A percentile compares a stretch with the other conserved stretches of the same genome.
phyloP scores from a whole-genome alignment of 2,888 invertebrate species.

The Cacoxenus indagator region DNA sequence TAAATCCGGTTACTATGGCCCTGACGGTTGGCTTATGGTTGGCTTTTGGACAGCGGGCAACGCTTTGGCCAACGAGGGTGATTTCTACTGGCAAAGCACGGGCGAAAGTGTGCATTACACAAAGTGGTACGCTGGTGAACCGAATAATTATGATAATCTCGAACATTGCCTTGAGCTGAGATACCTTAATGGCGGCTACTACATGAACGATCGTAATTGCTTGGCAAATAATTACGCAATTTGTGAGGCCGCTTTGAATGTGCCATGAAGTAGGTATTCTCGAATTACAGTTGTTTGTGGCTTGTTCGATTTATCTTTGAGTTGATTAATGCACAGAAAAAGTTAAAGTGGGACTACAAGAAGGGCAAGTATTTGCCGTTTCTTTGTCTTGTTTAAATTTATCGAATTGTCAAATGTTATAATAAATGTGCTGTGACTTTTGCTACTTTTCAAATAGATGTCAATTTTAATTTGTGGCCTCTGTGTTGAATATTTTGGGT shows the following conservation, averaged over 20 bases:
- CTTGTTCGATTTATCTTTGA: no score
- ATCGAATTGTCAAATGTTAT: no score
- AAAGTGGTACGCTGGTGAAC: constrained; percentile 41
- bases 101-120: constrained; percentile 35
- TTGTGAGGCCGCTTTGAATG: constrained; percentile 8
- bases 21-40: not conserved
- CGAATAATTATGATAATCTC: constrained; percentile 33
- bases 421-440: no score
- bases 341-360: no score
- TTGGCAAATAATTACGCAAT: not conserved
- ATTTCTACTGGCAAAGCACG: constrained; percentile 38
- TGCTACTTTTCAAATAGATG: no score
- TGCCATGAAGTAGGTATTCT: no score
- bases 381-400: no score
- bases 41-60: constrained; percentile 35
- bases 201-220: constrained; percentile 2
- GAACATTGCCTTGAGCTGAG: constrained; percentile 43
- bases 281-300: no score
- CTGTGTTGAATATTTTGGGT: no score
- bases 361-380: no score
- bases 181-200: not conserved
- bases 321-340: no score
- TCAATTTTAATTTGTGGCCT: no score
- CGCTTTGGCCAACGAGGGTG: constrained; percentile 36
- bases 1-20: constrained; percentile 6